Base-by-base conservation (phyloP, 30 jellyfish, hydroid and myxozoan species). In the Aurelia aurita complex sp. Pacific region DNA sequence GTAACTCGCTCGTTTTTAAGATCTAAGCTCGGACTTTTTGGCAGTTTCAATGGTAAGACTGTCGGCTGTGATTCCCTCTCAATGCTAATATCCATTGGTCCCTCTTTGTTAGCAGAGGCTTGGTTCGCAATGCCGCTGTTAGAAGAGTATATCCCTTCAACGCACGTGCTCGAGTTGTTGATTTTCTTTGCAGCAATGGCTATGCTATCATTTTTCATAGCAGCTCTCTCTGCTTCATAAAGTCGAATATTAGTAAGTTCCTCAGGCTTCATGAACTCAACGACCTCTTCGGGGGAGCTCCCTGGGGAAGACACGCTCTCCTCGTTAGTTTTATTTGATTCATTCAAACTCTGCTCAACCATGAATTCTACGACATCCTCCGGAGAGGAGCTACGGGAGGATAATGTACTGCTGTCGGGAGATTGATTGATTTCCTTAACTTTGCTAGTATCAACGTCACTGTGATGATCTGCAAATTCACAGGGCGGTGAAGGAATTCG, bases 341-440 rank as follows among this genome's bases (percentile, higher is more conserved):
- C 54, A 40, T 32, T 43, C 12, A 6, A 64, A 12, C 14, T 64
- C 19, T 14, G 15, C 32, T 61, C 38, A 0, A 4, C 53, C 91
- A 82, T 82, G 53, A 82, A 82, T 42, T 82, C 91, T 32, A 82
- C 78, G 7, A 75, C 79, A 16, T 82, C 90, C 43, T 80, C 91
- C 14, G 91, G 74, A 59, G 91, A 70, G 4, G 85, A 70, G 77
- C 90, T 81, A 16, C 79, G 32, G 16, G 91, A 69, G n/a, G 85
- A 82, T 17, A n/a, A 18, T 2, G 59, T 52, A 57, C 72, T 38
- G 32, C 81, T 82, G 2, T 70, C 80, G 16, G 83, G 61, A 33
- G 83, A 81, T 61, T 7, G 57, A 0, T 46, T 46, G 6, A 4
- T 9, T 46, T 7, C 57, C 57, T 46, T 14, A 46, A 46, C 57